Percentiles rank a stretch among this genome's conserved stretches.
These are phyloP conservation scores for Xenopus petersii DNA, from an alignment of 2,797 vertebrate genomes.

Conservation along the genomic window DNA sequence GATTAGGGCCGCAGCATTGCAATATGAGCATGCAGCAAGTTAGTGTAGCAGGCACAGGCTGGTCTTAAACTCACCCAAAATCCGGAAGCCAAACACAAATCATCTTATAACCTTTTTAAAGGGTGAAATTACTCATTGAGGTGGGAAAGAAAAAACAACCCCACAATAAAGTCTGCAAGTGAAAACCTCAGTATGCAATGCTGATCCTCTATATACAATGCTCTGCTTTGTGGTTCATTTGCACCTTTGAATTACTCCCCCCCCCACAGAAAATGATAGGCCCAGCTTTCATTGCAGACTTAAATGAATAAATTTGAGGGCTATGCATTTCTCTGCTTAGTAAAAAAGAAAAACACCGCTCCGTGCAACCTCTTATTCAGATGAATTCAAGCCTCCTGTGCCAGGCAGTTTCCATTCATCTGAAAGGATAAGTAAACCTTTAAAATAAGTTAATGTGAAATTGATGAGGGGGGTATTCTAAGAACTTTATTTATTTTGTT, in stretches of 20 bases:
- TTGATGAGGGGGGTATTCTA: too few species aligned
- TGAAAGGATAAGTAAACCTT: too few species aligned
- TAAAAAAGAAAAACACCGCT: too few species aligned
- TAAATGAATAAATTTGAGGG: background rate
- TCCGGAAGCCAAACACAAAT: slow-evolving; percentile 41
- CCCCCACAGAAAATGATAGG: background rate
- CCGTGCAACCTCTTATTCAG: too few species aligned
- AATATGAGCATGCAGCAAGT: slow-evolving; percentile 12
- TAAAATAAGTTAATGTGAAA: too few species aligned
- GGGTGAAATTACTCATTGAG: slow-evolving; percentile 40
- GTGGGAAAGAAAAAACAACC: slow-evolving; percentile 13
- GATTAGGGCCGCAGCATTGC: slow-evolving; percentile 7
- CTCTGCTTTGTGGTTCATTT: too few species aligned
- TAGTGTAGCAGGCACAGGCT: slow-evolving; percentile 23
- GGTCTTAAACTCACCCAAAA: slow-evolving; percentile 39
- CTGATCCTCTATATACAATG: too few species aligned
- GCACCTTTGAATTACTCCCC: too few species aligned
- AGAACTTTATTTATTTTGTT: too few species aligned
- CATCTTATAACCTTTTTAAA: slow-evolving; percentile 43
- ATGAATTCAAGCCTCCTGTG: too few species aligned
- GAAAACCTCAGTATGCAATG: background rate
- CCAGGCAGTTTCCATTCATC: too few species aligned
- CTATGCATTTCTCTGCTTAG: too few species aligned
- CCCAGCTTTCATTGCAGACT: slow-evolving; percentile 3
- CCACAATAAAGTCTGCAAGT: slow-evolving; percentile 4